Base-by-base conservation (phyloP, 2,113 vertebrate species). In the Semnornis frantzii region DNA sequence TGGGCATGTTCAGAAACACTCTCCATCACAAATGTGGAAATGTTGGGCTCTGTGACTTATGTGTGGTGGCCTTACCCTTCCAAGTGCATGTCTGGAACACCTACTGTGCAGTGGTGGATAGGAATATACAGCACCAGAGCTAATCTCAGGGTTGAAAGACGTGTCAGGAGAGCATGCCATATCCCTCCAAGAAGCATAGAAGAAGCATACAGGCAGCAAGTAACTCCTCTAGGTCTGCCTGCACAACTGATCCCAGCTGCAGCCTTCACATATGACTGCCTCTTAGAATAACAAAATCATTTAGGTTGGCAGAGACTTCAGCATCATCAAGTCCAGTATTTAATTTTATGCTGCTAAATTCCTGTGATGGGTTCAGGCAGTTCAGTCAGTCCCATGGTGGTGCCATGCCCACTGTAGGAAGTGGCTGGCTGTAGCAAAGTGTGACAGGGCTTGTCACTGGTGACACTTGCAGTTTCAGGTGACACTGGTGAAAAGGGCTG, bases 1-100 rank as follows among this genome's bases (percentile, higher is more conserved):
- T 63, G 4, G 10, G 30, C 27, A 14, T 48, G 21, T 12, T 58
- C 59, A 62, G 33, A 33, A 87, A 39, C 33, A 44, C 3, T 4
- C 28, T 39, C 9, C 48, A 20, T 68, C 20, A n/a, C 20, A n/a
- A 15, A 2, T 25, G 42, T 60, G 31, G 48, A 66, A 85, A 70
- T 27, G 23, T 8, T 31, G 10, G 31, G 19, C 16, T 88, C 8
- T 25, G 0, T 33, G 9, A 15, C 4, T 55, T 58, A 7, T 1
- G 0, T n/a, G 25, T 44, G 9, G n/a, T 34, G 50, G 80, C 77
- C 18, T 42, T 70, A 18, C 27, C 7, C 39, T 80, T 85, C 27
- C 27, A 10, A 30, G 16, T n/a, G 16, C 6, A 3, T 20, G 5
- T 34, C 17, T 0, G 1, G 30, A 24, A 3, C 3, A 2, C 18